Conservation (phyloP, 2,888 invertebrate species). For the Rhyacophila evoluta region DNA sequence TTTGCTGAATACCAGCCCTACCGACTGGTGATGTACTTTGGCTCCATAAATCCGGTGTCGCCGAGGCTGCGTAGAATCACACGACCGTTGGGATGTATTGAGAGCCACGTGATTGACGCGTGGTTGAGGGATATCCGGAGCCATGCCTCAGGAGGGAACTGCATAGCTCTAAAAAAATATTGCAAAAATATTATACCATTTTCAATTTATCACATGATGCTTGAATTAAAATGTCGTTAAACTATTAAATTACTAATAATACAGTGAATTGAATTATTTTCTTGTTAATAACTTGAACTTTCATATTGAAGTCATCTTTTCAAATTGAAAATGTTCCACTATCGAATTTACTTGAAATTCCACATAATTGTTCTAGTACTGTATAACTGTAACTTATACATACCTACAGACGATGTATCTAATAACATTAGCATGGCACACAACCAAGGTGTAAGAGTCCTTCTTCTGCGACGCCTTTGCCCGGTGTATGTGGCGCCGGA, state of each 20-base stretch:
- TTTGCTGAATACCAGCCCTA: constrained; percentile 57
- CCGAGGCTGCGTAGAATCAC: constrained; percentile 86
- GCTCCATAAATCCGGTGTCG: constrained; percentile 92
- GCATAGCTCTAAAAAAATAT: constrained; percentile 81
- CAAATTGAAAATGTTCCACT: too few species aligned
- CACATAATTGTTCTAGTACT: too few species aligned
- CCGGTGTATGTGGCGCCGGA: constrained; percentile 92
- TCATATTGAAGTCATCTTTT: too few species aligned
- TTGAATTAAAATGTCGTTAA: too few species aligned
- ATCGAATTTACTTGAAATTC: too few species aligned
- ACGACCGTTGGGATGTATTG: constrained; percentile 86
- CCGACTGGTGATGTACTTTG: constrained; percentile 76
- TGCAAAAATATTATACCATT: too few species aligned
- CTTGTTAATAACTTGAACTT: too few species aligned
- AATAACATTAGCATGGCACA: constrained; percentile 99
- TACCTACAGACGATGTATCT: constrained; percentile 93
- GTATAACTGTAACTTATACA: too few species aligned
- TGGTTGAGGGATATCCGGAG: constrained; percentile 91
- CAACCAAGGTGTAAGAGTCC: constrained; percentile 90
- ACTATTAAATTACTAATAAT: too few species aligned
- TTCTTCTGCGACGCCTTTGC: constrained; percentile 83
- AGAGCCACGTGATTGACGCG: constrained; percentile 93
- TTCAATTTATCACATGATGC: neutral
- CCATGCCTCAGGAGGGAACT: constrained; percentile 98
- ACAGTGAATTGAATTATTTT: too few species aligned